Evolutionary conservation across 2,113 vertebrate species (phyloP).

Genomic region (Xenopus laevis): DNA sequence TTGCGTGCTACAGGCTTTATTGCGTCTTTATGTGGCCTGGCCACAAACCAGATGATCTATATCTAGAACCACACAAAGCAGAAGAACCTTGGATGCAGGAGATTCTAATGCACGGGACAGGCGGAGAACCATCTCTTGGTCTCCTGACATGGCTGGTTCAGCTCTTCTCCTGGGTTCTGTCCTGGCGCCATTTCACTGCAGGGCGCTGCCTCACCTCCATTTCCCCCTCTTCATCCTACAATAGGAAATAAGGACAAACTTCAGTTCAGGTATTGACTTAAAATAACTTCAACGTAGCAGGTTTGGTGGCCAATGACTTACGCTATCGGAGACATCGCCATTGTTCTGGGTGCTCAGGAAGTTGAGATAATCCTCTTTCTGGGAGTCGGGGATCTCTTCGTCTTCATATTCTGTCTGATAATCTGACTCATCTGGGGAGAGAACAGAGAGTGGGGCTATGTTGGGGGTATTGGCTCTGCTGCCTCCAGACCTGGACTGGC

Average conservation of each 20-base stretch:
- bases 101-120: background rate
- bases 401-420: constrained; percentile 88
- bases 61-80: background rate
- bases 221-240: constrained; percentile 26
- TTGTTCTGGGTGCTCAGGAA: constrained; percentile 57
- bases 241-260: background rate
- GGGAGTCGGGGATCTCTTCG: constrained; percentile 63
- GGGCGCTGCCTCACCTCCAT: constrained; percentile 11
- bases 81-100: background rate
- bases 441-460: background rate
- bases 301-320: constrained; percentile 46
- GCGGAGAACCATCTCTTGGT: no score
- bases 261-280: no score
- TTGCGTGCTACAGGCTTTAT: background rate
- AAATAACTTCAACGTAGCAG: no score
- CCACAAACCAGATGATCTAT: background rate
- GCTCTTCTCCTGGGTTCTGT: constrained; percentile 7
- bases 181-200: background rate
- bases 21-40: background rate
- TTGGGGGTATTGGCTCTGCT: no score
- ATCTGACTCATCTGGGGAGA: constrained; percentile 78
- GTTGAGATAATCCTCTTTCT: constrained; percentile 56
- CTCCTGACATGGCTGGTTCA: background rate
- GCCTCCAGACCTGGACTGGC: no score
- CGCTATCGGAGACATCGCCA: constrained; percentile 72